Evolutionary conservation across 2,113 vertebrate species (phyloP).

Genomic region (Nannobrachium achirus): DNA sequence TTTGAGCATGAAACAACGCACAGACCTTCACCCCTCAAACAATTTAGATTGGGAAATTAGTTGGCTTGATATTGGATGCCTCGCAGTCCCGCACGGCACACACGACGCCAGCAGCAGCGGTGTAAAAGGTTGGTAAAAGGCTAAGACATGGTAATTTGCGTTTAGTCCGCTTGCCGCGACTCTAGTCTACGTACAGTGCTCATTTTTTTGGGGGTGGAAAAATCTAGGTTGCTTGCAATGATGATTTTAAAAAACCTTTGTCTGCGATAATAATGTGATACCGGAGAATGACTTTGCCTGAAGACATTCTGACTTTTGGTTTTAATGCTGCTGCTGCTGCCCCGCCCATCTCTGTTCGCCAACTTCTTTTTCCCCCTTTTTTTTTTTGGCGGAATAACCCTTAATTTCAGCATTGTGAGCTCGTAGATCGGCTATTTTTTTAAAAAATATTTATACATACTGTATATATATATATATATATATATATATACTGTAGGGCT

Average conservation of each 20-base stretch:
- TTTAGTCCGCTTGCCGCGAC: conserved; percentile 20
- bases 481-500: no score
- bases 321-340: conserved; percentile 33
- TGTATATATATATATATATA: no score
- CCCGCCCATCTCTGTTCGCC: conserved; percentile 4
- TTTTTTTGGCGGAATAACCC: no score
- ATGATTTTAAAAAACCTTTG: conserved; percentile 54
- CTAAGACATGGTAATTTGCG: conserved; percentile 48
- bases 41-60: conserved; percentile 35
- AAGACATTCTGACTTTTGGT: conserved; percentile 22
- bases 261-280: conserved; percentile 52
- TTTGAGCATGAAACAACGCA: conserved; percentile 21
- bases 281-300: conserved; percentile 42
- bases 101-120: conserved; percentile 23
- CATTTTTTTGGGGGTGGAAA: conserved; percentile 21
- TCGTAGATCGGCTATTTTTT: no score
- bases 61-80: conserved; percentile 40
- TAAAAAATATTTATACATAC: no score
- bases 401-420: no score
- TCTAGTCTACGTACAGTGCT: no score
- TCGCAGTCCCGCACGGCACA: conserved; percentile 31
- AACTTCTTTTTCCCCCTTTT: neutral
- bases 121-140: neutral
- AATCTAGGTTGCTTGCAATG: conserved; percentile 29
- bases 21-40: conserved; percentile 15